Base-by-base conservation (phyloP, 2,797 vertebrate genomes). In the Sebastes iracundus region DNA sequence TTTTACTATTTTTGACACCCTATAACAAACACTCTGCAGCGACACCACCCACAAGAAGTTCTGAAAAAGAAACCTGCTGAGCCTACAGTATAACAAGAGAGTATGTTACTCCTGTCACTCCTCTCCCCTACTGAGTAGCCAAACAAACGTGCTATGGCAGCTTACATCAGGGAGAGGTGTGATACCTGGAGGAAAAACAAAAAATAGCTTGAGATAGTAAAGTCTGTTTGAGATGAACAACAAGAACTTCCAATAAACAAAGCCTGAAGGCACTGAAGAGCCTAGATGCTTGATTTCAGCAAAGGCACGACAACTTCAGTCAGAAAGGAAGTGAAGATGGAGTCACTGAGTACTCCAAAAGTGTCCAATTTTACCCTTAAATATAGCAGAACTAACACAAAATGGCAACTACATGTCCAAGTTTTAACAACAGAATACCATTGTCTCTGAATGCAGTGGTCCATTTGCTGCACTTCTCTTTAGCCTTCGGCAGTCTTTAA, bases 401-500 rank as follows among this genome's bases (percentile, higher is more conserved):
- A 64, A 38, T 28, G 25, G 16, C 2, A 69, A 66, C n/a, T 42
- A 38, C 18, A 30, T 16, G 27, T 56, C 30, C 28, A 63, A 4
- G 14, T 68, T 69, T 73, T 18, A 65, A 68, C 72, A 53, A 3
- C 25, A 67, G 20, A n/a, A 4, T 23, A 14, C 8, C n/a, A 35
- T 23, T 22, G 52, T 72, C 64, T 77, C 1, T 69, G 60, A 72
- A 72, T 77, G 70, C 16, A 30, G 10, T 0, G 63, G 70, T 60
- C 74, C 68, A 73, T 87, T 85, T 81, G 72, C 72, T 42, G 8
- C 63, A 28, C 55, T 83, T 69, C 42, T 75, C 63, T 70, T 28
- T 38, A 32, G 67, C 81, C 81, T 68, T 27, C 0, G 63, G 80
- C 82, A 77, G 27, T 75, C 68, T 65, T 60, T 72, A 66, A 28